Evolutionary conservation across 2,797 vertebrate genomes (phyloP).

Genomic region (Chlorospingus flavigularis): DNA sequence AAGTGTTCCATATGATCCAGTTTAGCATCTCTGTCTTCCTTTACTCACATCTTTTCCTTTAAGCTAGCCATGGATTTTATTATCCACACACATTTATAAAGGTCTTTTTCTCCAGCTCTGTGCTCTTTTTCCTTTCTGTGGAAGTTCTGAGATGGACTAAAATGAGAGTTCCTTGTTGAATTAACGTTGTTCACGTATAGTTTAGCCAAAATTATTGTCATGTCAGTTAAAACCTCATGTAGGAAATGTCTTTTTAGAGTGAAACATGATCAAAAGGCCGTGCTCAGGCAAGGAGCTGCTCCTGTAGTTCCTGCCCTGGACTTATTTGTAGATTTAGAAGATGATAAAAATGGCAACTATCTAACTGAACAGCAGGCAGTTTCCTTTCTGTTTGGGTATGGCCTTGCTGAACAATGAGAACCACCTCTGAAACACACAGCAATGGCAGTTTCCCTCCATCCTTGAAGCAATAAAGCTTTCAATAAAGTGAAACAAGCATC

Average conservation of each 20-base stretch:
- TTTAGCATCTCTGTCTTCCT: neutral
- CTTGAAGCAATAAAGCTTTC: constrained; percentile 33
- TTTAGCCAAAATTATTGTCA: neutral
- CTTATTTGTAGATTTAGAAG: neutral
- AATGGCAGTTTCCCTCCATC: neutral
- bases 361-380: neutral
- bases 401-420: constrained; percentile 1
- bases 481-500: constrained; percentile 13
- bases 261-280: neutral
- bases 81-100: neutral
- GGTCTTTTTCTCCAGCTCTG: neutral
- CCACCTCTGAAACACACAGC: neutral
- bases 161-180: neutral
- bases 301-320: neutral
- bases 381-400: neutral
- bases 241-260: neutral
- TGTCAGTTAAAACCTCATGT: neutral
- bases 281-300: neutral
- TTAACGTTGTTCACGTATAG: neutral
- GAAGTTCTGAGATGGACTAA: neutral
- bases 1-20: neutral
- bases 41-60: neutral
- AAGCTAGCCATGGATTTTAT: neutral
- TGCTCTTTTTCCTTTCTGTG: rapidly evolving
- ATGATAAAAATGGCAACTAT: neutral